Evolutionary conservation across 2,797 vertebrate species (phyloP).

Genomic region (Gorsachius magnificus): DNA sequence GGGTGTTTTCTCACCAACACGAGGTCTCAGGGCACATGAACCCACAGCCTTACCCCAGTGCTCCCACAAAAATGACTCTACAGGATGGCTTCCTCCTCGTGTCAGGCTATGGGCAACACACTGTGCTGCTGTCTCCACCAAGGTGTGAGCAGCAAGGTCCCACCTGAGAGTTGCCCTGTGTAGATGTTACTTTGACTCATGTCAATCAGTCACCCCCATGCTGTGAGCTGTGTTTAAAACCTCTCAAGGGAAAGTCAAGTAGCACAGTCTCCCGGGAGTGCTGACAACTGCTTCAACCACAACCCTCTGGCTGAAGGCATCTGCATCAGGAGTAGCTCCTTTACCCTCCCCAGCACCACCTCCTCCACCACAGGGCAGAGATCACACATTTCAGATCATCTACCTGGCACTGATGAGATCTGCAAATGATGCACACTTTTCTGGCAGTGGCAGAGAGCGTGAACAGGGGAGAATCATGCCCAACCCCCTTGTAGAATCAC

Average conservation of each 20-base stretch:
- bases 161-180: background rate
- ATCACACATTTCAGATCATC: background rate
- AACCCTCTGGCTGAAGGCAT: background rate
- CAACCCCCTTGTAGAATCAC: background rate
- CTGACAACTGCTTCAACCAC: background rate
- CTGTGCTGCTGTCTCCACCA: background rate
- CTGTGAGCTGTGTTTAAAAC: background rate
- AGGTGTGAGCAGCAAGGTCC: background rate
- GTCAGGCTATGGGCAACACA: background rate
- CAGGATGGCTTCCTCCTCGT: background rate
- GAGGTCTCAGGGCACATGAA: background rate
- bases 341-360: background rate
- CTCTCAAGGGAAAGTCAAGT: background rate
- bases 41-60: background rate
- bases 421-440: background rate
- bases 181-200: background rate
- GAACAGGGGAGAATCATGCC: background rate
- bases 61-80: background rate
- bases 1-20: background rate
- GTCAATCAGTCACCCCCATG: background rate
- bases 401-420: background rate
- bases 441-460: background rate
- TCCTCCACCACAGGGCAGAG: background rate
- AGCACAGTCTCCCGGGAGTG: background rate
- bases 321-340: background rate